These are phyloP conservation scores for Austrolebias charrua DNA, from an alignment of 2,797 vertebrate genomes.

Conservation along the genomic window DNA sequence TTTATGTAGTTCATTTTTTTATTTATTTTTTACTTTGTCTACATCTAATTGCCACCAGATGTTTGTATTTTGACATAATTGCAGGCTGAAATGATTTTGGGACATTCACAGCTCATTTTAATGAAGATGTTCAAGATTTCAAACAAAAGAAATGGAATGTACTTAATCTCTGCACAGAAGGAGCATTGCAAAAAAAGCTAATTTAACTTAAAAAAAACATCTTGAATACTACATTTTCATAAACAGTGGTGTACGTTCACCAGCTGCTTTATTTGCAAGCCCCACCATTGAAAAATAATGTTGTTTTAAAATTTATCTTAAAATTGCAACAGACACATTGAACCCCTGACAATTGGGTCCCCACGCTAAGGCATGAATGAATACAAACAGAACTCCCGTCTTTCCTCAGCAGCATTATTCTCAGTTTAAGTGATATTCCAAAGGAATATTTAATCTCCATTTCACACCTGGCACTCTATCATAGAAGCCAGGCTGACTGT, in stretches of 20 bases:
- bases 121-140: too few species aligned
- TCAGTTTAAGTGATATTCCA: slow-evolving; percentile 41
- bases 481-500: slow-evolving; percentile 50
- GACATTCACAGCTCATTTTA: too few species aligned
- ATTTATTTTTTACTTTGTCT: too few species aligned
- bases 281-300: slow-evolving; percentile 17
- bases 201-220: slow-evolving; percentile 21
- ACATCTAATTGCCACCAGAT: too few species aligned
- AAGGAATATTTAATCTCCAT: slow-evolving; percentile 62
- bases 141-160: too few species aligned
- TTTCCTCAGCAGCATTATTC: slow-evolving; percentile 16
- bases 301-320: slow-evolving; percentile 14
- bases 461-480: slow-evolving; percentile 66
- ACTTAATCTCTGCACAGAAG: too few species aligned
- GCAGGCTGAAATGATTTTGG: too few species aligned
- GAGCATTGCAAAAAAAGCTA: neutral
- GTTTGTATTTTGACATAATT: too few species aligned
- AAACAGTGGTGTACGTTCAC: slow-evolving; percentile 16
- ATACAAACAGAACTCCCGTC: slow-evolving; percentile 23
- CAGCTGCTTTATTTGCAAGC: slow-evolving; percentile 6
- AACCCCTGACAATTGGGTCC: slow-evolving; percentile 32
- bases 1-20: too few species aligned
- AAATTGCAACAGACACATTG: slow-evolving; percentile 10
- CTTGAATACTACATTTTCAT: neutral
- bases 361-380: slow-evolving; percentile 17